phyloP scores from a whole-genome alignment of 2,888 invertebrate genomes.

The Melinopterus prodromus region DNA sequence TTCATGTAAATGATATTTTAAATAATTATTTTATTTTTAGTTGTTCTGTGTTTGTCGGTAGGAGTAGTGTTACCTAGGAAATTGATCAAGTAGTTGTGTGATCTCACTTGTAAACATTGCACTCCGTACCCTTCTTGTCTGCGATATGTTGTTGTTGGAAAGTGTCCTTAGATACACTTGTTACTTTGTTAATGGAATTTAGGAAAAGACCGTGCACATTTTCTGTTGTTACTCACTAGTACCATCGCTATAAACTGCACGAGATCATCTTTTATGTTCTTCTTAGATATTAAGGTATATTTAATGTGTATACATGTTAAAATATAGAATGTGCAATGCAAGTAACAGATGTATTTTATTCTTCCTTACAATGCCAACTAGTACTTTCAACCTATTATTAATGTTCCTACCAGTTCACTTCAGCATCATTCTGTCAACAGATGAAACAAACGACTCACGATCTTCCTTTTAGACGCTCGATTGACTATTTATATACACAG shows the following conservation, averaged over 20 bases:
- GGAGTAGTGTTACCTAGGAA: slow-evolving; percentile 44
- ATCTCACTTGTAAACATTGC: slow-evolving; percentile 53
- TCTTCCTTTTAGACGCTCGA: neutral
- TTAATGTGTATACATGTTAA: slow-evolving; percentile 42
- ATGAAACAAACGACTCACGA: neutral
- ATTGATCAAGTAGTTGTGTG: slow-evolving; percentile 52
- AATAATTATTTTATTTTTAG: slow-evolving; percentile 48
- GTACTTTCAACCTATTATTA: neutral
- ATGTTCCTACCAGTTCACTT: neutral
- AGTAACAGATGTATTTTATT: slow-evolving; percentile 24
- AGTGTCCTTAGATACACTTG: slow-evolving; percentile 26
- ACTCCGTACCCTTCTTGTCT: slow-evolving; percentile 45
- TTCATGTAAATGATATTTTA: slow-evolving; percentile 30
- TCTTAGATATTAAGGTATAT: slow-evolving; percentile 48
- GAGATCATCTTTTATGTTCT: slow-evolving; percentile 50
- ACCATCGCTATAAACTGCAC: slow-evolving; percentile 47
- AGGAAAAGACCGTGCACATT: slow-evolving; percentile 36
- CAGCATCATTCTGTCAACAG: neutral
- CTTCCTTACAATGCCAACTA: neutral
- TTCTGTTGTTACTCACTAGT: slow-evolving; percentile 35
- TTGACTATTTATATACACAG: neutral
- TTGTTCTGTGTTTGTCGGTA: slow-evolving; percentile 42
- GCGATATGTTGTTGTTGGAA: slow-evolving; percentile 44
- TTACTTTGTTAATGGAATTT: slow-evolving; percentile 22
- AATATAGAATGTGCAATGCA: slow-evolving; percentile 44